A percentile compares a stretch with the other conserved stretches of the same genome.
phyloP scores from a whole-genome alignment of 37 sponge, comb jelly and placozoan genomes.

The Aphrocallistes beatrix region DNA sequence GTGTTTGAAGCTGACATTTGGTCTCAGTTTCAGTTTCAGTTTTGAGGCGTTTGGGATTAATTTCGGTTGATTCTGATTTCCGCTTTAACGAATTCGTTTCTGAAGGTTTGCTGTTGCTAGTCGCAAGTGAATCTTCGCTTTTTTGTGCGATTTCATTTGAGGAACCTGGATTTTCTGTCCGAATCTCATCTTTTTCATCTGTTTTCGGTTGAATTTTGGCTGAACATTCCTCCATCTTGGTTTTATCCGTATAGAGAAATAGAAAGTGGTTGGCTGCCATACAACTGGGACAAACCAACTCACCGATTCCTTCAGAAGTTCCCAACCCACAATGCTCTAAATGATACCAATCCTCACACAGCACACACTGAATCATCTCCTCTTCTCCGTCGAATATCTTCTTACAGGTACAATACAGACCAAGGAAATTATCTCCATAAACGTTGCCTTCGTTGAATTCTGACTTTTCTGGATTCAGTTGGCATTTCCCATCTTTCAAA shows the following conservation, averaged over 20 bases:
- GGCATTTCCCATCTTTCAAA: constrained; percentile 46
- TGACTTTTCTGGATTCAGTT: constrained; percentile 54
- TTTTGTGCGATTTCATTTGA: background rate
- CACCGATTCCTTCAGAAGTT: constrained; percentile 20
- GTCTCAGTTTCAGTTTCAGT: too few species aligned
- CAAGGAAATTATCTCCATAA: constrained; percentile 83
- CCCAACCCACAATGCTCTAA: constrained; percentile 18
- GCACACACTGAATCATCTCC: constrained; percentile 88
- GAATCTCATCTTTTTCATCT: background rate
- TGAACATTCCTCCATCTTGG: constrained; percentile 31
- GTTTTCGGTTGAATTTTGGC: background rate
- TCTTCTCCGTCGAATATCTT: constrained; percentile 65
- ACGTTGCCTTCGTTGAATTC: constrained; percentile 39
- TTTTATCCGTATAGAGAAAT: background rate
- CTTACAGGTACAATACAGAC: constrained; percentile 83
- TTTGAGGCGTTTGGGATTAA: constrained; percentile 10
- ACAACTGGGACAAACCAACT: constrained; percentile 22
- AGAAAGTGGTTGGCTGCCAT: background rate
- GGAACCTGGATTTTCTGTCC: background rate
- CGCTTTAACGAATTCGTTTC: background rate
- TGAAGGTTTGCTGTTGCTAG: background rate
- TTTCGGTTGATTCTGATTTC: background rate
- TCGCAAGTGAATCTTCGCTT: background rate
- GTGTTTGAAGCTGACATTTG: too few species aligned
- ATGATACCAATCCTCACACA: constrained; percentile 99